These are phyloP conservation scores for Synanthedon formicaeformis DNA, from an alignment of 2,888 invertebrate species.

Conservation along the genomic window DNA sequence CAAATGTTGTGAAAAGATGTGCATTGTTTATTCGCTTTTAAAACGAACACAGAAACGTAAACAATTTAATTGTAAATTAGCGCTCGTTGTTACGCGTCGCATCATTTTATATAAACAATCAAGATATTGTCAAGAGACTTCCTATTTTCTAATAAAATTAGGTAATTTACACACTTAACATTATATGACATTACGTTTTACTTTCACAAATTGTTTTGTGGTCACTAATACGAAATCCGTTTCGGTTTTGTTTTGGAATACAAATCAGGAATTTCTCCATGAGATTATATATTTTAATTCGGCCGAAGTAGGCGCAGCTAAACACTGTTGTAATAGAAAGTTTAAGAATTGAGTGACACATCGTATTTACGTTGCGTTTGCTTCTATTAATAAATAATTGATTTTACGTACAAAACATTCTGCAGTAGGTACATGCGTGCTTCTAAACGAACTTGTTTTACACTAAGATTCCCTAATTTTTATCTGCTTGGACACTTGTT, in stretches of 20 bases:
- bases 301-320: constrained; percentile 21
- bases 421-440: not conserved
- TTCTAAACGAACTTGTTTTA: no score
- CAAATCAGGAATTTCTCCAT: constrained; percentile 58
- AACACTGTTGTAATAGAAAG: constrained; percentile 53
- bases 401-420: not conserved
- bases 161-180: constrained; percentile 17
- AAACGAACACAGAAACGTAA: no score
- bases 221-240: constrained; percentile 39
- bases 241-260: constrained; percentile 43
- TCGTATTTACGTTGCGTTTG: constrained; percentile 9
- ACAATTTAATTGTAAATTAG: no score
- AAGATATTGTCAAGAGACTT: not conserved
- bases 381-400: not conserved
- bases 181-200: constrained; percentile 19
- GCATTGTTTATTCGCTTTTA: no score
- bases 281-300: constrained; percentile 36
- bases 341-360: constrained; percentile 11
- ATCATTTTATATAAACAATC: no score
- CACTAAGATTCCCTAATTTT: no score
- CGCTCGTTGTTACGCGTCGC: no score
- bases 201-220: constrained; percentile 36
- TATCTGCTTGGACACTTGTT: no score
- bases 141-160: constrained; percentile 20
- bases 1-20: no score